phyloP scores from a whole-genome alignment of 2,888 invertebrate genomes.

The Drosophila mimetica region DNA sequence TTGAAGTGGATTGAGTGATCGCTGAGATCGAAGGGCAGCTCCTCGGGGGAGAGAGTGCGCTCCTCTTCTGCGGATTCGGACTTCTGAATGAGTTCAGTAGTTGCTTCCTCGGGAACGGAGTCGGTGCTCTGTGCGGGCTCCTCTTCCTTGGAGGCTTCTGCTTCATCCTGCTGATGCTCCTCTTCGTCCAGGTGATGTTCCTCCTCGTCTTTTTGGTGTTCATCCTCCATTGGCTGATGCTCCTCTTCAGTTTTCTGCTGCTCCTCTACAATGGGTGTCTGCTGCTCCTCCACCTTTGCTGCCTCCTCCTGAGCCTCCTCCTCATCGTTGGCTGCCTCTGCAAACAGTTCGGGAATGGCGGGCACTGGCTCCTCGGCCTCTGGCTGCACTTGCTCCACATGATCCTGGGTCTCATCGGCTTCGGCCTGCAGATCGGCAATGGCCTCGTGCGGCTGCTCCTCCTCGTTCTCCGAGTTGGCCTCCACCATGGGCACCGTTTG shows the following conservation, averaged over 20 bases:
- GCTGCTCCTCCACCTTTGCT: slow-evolving; percentile 51
- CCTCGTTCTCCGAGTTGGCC: slow-evolving; percentile 33
- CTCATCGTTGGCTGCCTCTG: slow-evolving; percentile 30
- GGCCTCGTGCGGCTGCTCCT: slow-evolving; percentile 28
- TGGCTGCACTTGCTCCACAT: slow-evolving; percentile 30
- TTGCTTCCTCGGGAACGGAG: slow-evolving; percentile 5
- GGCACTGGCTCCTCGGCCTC: slow-evolving; percentile 2
- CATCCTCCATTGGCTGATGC: slow-evolving; percentile 12
- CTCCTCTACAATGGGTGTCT: slow-evolving; percentile 58
- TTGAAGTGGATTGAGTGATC: slow-evolving; percentile 65
- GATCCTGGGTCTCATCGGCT: slow-evolving; percentile 49
- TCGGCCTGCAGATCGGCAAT: slow-evolving; percentile 66
- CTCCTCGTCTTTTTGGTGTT: slow-evolving; percentile 2
- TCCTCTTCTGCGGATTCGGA: slow-evolving; percentile 39
- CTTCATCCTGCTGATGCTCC: slow-evolving; percentile 32
- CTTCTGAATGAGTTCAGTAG: slow-evolving; percentile 1
- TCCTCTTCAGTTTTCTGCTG: slow-evolving; percentile 5
- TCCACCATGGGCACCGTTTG: slow-evolving; percentile 52
- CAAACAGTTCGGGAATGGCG: slow-evolving; percentile 29
- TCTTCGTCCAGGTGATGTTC: slow-evolving; percentile 37
- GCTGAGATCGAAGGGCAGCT: slow-evolving; percentile 79
- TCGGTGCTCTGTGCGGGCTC: slow-evolving; percentile 39
- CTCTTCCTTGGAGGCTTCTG: slow-evolving; percentile 66
- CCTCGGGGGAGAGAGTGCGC: slow-evolving; percentile 72
- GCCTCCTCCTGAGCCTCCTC: slow-evolving; percentile 2